These are phyloP conservation scores for Anolis sagrei DNA, from an alignment of 2,113 vertebrate species.

Conservation along the genomic window DNA sequence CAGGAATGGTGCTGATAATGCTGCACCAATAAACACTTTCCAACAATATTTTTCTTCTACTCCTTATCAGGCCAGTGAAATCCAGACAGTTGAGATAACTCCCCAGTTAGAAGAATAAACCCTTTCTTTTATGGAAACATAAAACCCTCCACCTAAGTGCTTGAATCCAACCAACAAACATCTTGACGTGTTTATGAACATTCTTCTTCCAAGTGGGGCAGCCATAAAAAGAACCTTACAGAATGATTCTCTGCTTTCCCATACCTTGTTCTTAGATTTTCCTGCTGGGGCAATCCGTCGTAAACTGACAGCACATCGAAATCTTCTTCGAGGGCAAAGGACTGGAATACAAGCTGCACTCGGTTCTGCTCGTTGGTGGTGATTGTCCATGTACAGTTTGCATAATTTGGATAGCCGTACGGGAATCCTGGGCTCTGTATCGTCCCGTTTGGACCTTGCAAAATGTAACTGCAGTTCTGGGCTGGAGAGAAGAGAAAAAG, in stretches of 20 bases:
- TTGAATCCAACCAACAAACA: conserved; percentile 14
- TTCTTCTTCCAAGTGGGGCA: neutral
- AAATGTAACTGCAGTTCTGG: conserved; percentile 94
- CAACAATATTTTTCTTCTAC: conserved; percentile 55
- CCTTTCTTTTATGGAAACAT: conserved; percentile 13
- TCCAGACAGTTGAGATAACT: conserved; percentile 45
- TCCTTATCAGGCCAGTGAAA: conserved; percentile 48
- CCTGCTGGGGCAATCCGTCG: conserved; percentile 90
- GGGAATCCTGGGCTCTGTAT: conserved; percentile 98
- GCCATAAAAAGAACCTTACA: neutral
- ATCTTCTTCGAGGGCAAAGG: conserved; percentile 97
- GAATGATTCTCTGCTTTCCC: neutral
- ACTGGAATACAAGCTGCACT: conserved; percentile 98
- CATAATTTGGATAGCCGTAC: conserved; percentile 98
- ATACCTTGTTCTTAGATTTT: conserved; percentile 92
- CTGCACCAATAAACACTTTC: conserved; percentile 23
- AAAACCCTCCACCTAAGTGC: conserved; percentile 15
- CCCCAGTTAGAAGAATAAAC: conserved; percentile 34
- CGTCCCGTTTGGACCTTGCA: conserved; percentile 94
- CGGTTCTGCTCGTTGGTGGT: conserved; percentile 91
- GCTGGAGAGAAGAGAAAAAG: conserved; percentile 78
- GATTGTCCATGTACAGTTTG: conserved; percentile 99
- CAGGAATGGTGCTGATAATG: conserved; percentile 32
- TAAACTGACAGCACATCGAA: conserved; percentile 96
- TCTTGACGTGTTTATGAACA: conserved; percentile 20